A percentile compares a stretch with the other conserved stretches of the same genome.
These are phyloP conservation scores for Blastobasis adustella DNA, from an alignment of 2,888 invertebrate species.

Conservation along the genomic window DNA sequence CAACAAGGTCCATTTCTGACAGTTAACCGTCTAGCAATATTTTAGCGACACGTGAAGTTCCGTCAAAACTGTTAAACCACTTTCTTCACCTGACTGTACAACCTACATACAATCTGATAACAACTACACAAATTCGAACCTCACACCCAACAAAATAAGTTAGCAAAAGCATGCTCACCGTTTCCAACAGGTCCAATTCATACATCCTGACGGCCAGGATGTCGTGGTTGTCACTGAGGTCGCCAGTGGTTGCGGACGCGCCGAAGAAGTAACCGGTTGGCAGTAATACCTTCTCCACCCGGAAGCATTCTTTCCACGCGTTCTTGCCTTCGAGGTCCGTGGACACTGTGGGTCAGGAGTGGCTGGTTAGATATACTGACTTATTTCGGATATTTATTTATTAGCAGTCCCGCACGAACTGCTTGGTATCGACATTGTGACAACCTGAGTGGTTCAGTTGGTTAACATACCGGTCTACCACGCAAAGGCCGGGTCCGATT, in stretches of 20 bases:
- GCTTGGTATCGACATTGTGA: no score
- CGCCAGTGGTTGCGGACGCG: conserved; percentile 96
- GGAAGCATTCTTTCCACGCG: conserved; percentile 95
- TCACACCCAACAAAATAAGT: not conserved
- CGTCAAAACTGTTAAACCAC: no score
- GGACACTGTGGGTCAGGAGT: conserved; percentile 76
- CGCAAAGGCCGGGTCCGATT: no score
- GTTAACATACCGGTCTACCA: no score
- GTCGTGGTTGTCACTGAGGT: conserved; percentile 97
- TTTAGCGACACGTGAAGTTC: no score
- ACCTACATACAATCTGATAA: not conserved
- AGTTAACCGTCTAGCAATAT: not conserved
- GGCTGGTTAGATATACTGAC: no score
- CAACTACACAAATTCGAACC: no score
- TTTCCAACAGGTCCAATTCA: conserved; percentile 88
- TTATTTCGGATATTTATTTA: no score
- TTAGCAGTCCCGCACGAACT: no score
- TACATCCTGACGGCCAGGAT: conserved; percentile 93
- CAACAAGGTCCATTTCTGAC: not conserved
- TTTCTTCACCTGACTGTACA: not conserved
- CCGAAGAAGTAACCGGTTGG: conserved; percentile 98
- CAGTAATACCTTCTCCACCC: conserved; percentile 89
- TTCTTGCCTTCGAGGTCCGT: conserved; percentile 94
- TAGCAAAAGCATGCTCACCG: conserved; percentile 31
- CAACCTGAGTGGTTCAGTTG: no score